phyloP scores from a whole-genome alignment of 2,113 vertebrate genomes.

The Physeter macrocephalus region DNA sequence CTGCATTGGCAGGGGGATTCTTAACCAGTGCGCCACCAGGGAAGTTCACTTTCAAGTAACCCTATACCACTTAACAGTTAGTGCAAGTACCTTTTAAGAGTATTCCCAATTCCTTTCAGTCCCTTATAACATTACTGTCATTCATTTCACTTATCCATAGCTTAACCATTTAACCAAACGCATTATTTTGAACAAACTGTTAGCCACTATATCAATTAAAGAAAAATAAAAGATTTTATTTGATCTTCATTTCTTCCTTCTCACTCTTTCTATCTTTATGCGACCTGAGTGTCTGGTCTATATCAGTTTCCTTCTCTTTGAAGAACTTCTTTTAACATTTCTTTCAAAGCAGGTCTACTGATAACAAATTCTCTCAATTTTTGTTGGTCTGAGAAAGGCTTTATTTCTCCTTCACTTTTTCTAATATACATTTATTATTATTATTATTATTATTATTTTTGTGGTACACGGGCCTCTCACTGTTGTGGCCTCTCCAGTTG shows the following conservation, averaged over 20 bases:
- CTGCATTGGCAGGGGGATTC: too few species aligned
- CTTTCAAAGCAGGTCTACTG: background rate
- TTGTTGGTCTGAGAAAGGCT: background rate
- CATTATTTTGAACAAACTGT: background rate
- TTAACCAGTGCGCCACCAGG: too few species aligned
- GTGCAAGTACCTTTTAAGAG: background rate
- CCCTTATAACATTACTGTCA: background rate
- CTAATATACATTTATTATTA: too few species aligned
- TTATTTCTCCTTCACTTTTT: background rate
- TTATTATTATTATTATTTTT: too few species aligned
- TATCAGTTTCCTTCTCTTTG: background rate
- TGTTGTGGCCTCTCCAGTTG: too few species aligned
- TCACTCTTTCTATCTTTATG: background rate
- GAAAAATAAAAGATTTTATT: background rate
- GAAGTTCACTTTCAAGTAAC: background rate
- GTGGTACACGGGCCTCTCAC: too few species aligned
- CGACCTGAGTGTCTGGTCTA: background rate
- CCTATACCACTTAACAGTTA: background rate
- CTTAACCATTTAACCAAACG: background rate
- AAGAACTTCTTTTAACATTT: background rate
- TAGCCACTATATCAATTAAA: background rate
- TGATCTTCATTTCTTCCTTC: background rate
- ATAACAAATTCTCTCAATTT: background rate
- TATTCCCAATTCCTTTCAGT: background rate
- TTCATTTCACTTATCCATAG: background rate